phyloP scores from a whole-genome alignment of 2,888 invertebrate genomes.

The Clunio marinus region DNA sequence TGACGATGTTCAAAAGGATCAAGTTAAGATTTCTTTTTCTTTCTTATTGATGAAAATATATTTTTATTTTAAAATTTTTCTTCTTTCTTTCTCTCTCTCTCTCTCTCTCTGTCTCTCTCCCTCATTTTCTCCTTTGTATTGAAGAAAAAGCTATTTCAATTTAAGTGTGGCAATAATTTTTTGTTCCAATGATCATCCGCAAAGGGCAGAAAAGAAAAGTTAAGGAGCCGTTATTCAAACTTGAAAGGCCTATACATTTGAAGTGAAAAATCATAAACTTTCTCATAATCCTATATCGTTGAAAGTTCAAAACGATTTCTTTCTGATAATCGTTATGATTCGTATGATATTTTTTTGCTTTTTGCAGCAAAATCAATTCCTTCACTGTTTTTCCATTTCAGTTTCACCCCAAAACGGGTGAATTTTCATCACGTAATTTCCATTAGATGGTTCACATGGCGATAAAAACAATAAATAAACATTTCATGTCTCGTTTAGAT shows the following conservation, averaged over 20 bases:
- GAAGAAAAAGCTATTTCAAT: not conserved
- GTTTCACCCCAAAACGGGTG: not conserved
- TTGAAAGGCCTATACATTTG: not conserved
- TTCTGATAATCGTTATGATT: not conserved
- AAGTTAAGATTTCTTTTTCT: not conserved
- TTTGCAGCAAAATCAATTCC: slow-evolving; percentile 13
- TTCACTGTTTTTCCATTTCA: not conserved
- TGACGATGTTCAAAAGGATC: not conserved
- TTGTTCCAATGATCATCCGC: too few species aligned
- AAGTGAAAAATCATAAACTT: not conserved
- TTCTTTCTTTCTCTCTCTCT: too few species aligned
- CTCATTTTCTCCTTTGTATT: not conserved
- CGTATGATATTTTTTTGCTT: not conserved
- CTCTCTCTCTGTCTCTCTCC: too few species aligned
- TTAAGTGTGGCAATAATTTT: not conserved
- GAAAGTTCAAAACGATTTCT: not conserved
- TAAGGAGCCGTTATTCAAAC: too few species aligned
- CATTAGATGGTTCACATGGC: slow-evolving; percentile 35
- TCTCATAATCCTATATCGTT: not conserved
- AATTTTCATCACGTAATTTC: slow-evolving; percentile 30
- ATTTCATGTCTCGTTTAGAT: slow-evolving; percentile 22
- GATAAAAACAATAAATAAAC: slow-evolving; percentile 36
- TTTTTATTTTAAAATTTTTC: too few species aligned
- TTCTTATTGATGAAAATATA: not conserved
- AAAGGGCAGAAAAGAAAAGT: too few species aligned